A percentile compares a stretch with the other conserved stretches of the same genome.
phyloP scores from a whole-genome alignment of 35 echinoderm and acorn worm genomes.

The Stichopus chloronotus region DNA sequence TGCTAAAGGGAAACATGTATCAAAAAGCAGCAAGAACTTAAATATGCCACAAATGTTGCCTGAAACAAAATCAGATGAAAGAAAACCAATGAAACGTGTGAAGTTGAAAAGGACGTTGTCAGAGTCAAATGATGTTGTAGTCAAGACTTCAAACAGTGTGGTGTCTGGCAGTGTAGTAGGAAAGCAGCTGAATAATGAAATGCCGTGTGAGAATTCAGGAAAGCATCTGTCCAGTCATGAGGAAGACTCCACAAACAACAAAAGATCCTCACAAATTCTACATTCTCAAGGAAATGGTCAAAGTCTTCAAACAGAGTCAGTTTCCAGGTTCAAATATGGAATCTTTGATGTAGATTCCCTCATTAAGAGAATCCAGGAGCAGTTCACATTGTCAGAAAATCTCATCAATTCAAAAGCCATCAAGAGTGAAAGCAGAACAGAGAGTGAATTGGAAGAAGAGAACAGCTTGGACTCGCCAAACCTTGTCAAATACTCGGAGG shows the following conservation, averaged over 20 bases:
- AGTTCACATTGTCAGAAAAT: background rate
- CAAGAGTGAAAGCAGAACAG: background rate
- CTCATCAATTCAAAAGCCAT: background rate
- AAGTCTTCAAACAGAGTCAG: background rate
- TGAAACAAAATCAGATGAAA: background rate
- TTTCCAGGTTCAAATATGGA: slow-evolving; percentile 21
- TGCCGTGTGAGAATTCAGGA: background rate
- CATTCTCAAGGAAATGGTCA: background rate
- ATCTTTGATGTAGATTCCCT: slow-evolving; percentile 41
- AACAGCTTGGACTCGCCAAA: background rate
- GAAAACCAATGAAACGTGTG: background rate
- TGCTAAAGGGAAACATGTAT: background rate
- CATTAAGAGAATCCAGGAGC: slow-evolving; percentile 31
- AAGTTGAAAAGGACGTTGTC: background rate
- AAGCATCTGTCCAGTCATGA: background rate
- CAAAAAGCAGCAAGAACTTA: background rate
- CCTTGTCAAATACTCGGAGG: slow-evolving; percentile 11
- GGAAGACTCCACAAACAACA: background rate
- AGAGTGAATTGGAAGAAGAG: background rate
- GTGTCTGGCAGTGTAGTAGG: background rate
- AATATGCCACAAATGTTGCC: background rate
- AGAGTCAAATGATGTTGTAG: background rate
- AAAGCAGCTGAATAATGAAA: background rate
- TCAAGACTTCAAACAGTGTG: background rate
- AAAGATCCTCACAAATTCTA: background rate